phyloP scores from a whole-genome alignment of 1,140 invertebrate species.

The Ladona fulva region DNA sequence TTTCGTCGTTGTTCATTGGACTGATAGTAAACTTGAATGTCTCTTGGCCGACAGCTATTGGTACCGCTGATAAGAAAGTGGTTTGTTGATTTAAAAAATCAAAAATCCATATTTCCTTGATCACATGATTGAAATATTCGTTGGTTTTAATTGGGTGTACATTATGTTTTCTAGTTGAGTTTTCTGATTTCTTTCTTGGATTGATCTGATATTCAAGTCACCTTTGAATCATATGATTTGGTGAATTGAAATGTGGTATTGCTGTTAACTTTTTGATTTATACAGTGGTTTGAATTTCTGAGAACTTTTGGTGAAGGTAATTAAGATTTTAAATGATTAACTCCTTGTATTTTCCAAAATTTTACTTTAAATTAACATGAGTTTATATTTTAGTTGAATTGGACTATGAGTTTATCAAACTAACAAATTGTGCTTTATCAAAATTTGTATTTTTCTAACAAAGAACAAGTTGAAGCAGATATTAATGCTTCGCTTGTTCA shows the following conservation, averaged over 20 bases:
- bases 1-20: constrained; percentile 1
- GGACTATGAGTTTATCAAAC: constrained; percentile 3
- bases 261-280: background rate
- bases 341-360: background rate
- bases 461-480: background rate
- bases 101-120: background rate
- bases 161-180: background rate
- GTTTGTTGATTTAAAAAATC: background rate
- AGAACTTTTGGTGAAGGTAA: background rate
- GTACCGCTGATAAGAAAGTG: background rate
- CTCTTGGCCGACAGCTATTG: background rate
- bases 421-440: constrained; percentile 7
- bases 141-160: background rate
- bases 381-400: background rate
- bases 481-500: background rate
- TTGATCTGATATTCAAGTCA: constrained; percentile 5
- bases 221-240: background rate
- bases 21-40: background rate
- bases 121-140: background rate
- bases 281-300: background rate
- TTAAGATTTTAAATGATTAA: background rate
- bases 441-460: constrained; percentile 11
- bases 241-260: background rate
- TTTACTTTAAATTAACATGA: background rate
- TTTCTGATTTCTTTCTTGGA: background rate